Evolutionary conservation across 2,113 vertebrate genomes (phyloP).

Genomic region (Typhlomys cinereus): DNA sequence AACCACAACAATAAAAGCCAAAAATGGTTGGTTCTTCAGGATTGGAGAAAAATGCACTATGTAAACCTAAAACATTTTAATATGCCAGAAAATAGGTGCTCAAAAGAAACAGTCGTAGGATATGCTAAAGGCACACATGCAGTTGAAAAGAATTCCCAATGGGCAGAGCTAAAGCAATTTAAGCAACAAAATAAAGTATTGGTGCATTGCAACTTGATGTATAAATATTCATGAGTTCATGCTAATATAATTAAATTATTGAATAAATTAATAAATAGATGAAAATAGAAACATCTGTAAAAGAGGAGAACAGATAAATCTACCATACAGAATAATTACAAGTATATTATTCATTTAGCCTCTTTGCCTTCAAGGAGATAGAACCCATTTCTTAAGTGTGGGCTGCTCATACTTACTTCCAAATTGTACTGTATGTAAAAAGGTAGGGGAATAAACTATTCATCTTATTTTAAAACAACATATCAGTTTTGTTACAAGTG

Average conservation of each 20-base stretch:
- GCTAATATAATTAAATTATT: neutral
- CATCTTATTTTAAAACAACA: conserved; percentile 31
- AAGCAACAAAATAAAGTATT: neutral
- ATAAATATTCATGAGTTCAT: too few relatives aligned
- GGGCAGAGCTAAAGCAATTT: conserved; percentile 1
- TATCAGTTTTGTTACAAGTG: neutral
- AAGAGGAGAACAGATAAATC: neutral
- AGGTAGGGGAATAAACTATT: too few relatives aligned
- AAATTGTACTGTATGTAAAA: too few relatives aligned
- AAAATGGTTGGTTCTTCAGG: too few relatives aligned
- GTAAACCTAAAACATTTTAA: neutral
- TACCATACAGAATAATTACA: conserved; percentile 14
- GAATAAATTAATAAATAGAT: conserved; percentile 15
- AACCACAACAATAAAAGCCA: neutral
- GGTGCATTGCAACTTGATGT: neutral
- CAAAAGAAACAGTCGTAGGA: neutral
- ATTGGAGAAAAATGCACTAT: neutral
- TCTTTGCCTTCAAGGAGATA: neutral
- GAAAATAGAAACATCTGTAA: conserved; percentile 2
- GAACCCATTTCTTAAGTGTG: neutral
- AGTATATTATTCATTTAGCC: conserved; percentile 31
- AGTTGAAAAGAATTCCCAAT: neutral
- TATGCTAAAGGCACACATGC: neutral
- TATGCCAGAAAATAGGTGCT: neutral
- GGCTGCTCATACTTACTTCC: neutral